Evolutionary conservation across 2,888 invertebrate species (phyloP).

Genomic region (Drepanosiphum platanoidis): DNA sequence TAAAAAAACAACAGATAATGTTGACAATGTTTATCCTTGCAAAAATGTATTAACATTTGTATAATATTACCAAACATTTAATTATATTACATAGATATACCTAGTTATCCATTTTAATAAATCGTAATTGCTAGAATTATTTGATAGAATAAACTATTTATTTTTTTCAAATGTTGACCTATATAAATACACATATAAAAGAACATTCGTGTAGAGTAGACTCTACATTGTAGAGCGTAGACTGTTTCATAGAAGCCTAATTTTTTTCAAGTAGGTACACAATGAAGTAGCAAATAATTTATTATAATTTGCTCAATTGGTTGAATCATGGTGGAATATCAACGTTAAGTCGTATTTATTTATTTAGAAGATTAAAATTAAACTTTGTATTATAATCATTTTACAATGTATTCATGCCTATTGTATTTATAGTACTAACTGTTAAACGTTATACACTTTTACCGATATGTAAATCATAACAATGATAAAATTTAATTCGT

Average conservation of each 20-base stretch:
- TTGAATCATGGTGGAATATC: neutral
- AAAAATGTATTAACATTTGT: slow-evolving; percentile 23
- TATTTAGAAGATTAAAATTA: neutral
- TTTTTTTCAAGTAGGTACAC: neutral
- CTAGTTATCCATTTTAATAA: neutral
- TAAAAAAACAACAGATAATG: slow-evolving; percentile 17
- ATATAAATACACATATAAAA: neutral
- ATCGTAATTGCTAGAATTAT: neutral
- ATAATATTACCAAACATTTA: neutral
- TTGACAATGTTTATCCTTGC: neutral
- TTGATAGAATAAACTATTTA: neutral
- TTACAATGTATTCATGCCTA: neutral
- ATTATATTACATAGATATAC: neutral
- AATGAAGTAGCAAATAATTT: neutral
- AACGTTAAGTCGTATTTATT: neutral
- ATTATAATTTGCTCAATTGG: neutral
- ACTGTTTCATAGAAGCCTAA: neutral
- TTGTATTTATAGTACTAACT: too few relatives aligned
- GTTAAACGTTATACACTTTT: too few relatives aligned
- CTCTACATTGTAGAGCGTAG: neutral
- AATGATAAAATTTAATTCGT: too few relatives aligned
- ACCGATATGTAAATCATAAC: too few relatives aligned
- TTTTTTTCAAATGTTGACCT: neutral
- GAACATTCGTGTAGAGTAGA: neutral
- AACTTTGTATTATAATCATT: neutral